phyloP scores from a whole-genome alignment of 2,113 vertebrate genomes.

The Protomyctophum bolini region DNA sequence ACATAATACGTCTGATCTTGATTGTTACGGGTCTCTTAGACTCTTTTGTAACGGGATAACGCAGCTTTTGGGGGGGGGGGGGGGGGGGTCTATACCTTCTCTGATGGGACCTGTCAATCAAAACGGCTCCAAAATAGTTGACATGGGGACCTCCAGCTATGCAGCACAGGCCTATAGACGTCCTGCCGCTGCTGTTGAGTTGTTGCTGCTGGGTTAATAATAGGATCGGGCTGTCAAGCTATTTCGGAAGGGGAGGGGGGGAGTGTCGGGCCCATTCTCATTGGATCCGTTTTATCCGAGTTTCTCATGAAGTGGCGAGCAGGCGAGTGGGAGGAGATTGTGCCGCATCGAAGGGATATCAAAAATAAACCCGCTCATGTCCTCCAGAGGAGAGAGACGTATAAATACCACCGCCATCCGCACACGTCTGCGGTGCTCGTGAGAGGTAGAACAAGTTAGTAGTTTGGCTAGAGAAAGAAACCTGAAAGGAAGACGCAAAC shows the following conservation, averaged over 20 bases:
- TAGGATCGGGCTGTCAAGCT: conserved; percentile 68
- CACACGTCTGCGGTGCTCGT: conserved; percentile 72
- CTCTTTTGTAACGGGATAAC: conserved; percentile 49
- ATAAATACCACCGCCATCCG: conserved; percentile 86
- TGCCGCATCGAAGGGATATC: conserved; percentile 84
- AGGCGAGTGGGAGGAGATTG: conserved; percentile 85
- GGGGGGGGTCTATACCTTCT: conserved; percentile 11
- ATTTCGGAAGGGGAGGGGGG: conserved; percentile 63
- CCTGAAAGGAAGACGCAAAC: conserved; percentile 7
- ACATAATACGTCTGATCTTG: no score
- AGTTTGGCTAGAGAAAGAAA: conserved; percentile 23
- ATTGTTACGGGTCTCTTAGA: conserved; percentile 17
- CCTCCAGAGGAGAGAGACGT: conserved; percentile 86
- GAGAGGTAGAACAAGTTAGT: conserved; percentile 52
- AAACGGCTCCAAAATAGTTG: conserved; percentile 55
- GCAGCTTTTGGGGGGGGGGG: conserved; percentile 8
- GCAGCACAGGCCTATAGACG: conserved; percentile 40
- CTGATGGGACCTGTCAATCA: conserved; percentile 51
- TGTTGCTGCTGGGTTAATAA: conserved; percentile 69
- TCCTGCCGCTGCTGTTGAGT: conserved; percentile 41
- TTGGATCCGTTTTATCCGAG: conserved; percentile 83
- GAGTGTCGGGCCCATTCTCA: conserved; percentile 76
- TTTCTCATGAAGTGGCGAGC: conserved; percentile 58
- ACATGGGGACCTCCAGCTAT: conserved; percentile 59
- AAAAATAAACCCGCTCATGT: conserved; percentile 92